Evolutionary conservation across 2,797 vertebrate species (phyloP).

Genomic region (Sebastolobus alascanus): DNA sequence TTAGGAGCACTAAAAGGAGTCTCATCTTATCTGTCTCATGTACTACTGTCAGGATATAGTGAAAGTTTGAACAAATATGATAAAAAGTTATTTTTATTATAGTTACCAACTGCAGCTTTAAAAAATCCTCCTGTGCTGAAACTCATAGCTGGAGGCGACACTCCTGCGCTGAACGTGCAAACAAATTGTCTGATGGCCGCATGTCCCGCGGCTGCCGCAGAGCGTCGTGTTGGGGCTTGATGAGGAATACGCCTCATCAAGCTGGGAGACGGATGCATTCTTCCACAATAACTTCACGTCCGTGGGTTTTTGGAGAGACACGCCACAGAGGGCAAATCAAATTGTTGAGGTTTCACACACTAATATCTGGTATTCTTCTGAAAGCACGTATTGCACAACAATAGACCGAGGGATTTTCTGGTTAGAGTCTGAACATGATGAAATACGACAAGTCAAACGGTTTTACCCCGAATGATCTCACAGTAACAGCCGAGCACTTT

Average conservation of each 20-base stretch:
- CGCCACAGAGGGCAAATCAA: conserved; percentile 61
- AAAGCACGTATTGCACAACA: conserved; percentile 55
- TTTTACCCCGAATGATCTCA: not conserved
- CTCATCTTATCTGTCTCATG: too few relatives aligned
- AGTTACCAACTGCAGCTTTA: not conserved
- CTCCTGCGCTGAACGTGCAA: conserved; percentile 42
- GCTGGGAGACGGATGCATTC: conserved; percentile 66
- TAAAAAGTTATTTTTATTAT: not conserved
- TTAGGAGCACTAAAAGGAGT: not conserved
- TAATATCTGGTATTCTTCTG: conserved; percentile 59
- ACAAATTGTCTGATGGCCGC: conserved; percentile 57
- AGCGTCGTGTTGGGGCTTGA: conserved; percentile 73
- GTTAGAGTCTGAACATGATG: conserved; percentile 25
- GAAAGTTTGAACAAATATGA: not conserved
- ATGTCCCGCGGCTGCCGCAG: conserved; percentile 43
- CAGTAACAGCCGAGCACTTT: not conserved
- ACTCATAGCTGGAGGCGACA: conserved; percentile 49
- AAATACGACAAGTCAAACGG: not conserved
- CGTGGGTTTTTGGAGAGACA: conserved; percentile 47
- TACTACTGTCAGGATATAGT: not conserved
- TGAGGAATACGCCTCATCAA: conserved; percentile 62
- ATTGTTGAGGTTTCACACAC: conserved; percentile 65
- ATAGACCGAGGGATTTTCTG: conserved; percentile 20
- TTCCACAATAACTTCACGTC: conserved; percentile 60
- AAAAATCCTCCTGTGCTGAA: conserved; percentile 29